Base-by-base conservation (phyloP, 2,113 vertebrate genomes). In the Cheirogaleus medius region DNA sequence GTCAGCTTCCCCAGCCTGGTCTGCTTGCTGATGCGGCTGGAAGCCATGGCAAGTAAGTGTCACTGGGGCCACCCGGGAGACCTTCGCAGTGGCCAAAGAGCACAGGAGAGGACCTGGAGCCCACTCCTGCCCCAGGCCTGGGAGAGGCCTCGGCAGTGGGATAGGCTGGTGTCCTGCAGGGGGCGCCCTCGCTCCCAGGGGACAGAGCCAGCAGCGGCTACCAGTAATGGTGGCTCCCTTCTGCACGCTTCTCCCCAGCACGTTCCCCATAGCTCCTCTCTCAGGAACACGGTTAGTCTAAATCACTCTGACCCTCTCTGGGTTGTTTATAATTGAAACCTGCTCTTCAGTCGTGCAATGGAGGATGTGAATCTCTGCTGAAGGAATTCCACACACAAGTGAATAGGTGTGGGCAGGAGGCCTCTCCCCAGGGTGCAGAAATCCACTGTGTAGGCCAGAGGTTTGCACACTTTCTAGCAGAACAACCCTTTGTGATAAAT, bases 31-130 rank as follows among this genome's bases (percentile, higher is more conserved):
- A 95, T 99, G 56, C 98, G 98, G 1, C 97, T 99, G 0, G 98
- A 99, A 91, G 98, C 97, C 81, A 96, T 99, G 98, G 90, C 64
- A 95, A 34, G 99, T 99, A 96, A 98, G 99, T 98, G 27, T 5
- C 54, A 5, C 34, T 0, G 0, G 71, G 0, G 44, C 11, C 34
- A 9, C 0, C 0, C n/a, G 77, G 66, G 20, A 80, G 77, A 34
- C n/a, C 27, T 23, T 60, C 10, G 1, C 34, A 18, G 21, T 49
- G 49, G 32, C 21, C 25, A 12, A 2, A 29, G 52, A 60, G 17
- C 49, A 60, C 8, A 34, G 44, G 8, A 74, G 63, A 52, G 47
- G 44, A 25, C 63, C 56, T 64, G 88, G 37, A 29, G 68, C 1
- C 10, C 9, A 8, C 34, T 27, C 47, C 27, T 47, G 44, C 5